These are phyloP conservation scores for Lepidostoma basale DNA, from an alignment of 1,140 invertebrate genomes.

Conservation along the genomic window DNA sequence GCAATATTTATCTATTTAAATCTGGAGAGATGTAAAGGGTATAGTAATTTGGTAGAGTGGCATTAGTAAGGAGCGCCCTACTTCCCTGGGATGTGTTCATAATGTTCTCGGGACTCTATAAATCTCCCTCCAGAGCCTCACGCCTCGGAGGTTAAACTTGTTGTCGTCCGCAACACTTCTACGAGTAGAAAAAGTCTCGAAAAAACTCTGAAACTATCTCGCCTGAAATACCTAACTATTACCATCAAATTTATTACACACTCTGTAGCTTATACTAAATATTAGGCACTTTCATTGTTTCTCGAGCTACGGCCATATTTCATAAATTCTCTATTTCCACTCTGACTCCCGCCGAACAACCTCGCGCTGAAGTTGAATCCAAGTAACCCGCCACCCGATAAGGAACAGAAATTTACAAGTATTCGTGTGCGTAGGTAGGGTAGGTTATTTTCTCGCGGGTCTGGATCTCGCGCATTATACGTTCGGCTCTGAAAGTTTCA, in stretches of 20 bases:
- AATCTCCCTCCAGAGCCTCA: neutral
- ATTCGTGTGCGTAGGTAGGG: constrained; percentile 3
- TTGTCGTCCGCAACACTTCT: neutral
- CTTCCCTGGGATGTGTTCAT: neutral
- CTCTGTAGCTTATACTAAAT: no score
- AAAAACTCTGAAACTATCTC: constrained; percentile 22
- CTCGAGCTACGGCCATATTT: constrained; percentile 1
- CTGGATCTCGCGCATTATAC: no score
- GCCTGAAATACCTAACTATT: neutral
- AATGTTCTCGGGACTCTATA: neutral
- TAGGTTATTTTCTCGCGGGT: constrained; percentile 1
- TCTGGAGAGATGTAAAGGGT: no score
- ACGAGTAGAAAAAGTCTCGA: neutral
- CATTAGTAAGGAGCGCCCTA: no score
- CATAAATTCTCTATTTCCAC: constrained; percentile 1
- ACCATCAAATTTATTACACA: constrained; percentile 9
- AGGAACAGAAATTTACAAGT: neutral
- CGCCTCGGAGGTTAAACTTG: constrained; percentile 24
- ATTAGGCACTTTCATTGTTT: constrained; percentile 10
- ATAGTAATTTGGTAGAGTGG: no score
- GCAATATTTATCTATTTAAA: no score
- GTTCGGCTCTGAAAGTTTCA: neutral
- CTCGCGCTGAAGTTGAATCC: constrained; percentile 5
- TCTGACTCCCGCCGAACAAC: neutral
- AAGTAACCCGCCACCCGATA: neutral